phyloP scores from a whole-genome alignment of 2,797 vertebrate genomes.

The Pangasius djambal region DNA sequence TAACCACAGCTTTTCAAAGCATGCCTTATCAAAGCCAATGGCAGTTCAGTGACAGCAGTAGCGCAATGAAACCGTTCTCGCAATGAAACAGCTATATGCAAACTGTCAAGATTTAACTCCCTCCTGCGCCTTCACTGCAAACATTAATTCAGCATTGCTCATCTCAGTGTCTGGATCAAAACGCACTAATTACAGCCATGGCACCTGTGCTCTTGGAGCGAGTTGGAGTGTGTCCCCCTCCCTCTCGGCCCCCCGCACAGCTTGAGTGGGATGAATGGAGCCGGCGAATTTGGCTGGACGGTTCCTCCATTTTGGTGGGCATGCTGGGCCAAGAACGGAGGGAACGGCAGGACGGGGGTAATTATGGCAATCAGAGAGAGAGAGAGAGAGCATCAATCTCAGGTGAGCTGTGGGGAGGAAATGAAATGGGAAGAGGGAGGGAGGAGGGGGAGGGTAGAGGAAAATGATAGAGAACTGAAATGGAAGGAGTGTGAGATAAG shows the following conservation, averaged over 20 bases:
- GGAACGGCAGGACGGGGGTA: slow-evolving; percentile 77
- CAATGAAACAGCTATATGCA: background rate
- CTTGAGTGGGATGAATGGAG: slow-evolving; percentile 58
- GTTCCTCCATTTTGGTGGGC: slow-evolving; percentile 61
- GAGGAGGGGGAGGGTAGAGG: background rate
- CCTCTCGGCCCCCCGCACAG: slow-evolving; percentile 55
- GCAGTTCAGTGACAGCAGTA: background rate
- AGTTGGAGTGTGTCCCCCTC: background rate
- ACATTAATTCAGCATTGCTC: slow-evolving; percentile 31
- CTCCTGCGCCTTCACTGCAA: slow-evolving; percentile 13
- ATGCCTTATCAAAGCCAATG: background rate
- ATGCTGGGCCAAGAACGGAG: slow-evolving; percentile 77
- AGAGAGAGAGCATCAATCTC: slow-evolving; percentile 79
- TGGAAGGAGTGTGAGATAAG: background rate
- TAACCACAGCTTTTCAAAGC: background rate
- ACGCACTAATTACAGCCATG: slow-evolving; percentile 27
- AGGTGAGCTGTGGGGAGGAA: slow-evolving; percentile 81
- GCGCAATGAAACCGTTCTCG: background rate
- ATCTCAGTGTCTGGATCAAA: slow-evolving; percentile 24
- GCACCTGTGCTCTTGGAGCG: slow-evolving; percentile 26
- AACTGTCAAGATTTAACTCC: slow-evolving; percentile 13
- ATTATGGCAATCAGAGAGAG: slow-evolving; percentile 81
- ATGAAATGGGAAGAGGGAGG: slow-evolving; percentile 76
- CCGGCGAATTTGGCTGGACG: slow-evolving; percentile 60
- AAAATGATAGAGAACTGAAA: slow-evolving; percentile 4